Base-by-base conservation (phyloP, 2,888 invertebrate species). In the Chironomus riparius region DNA sequence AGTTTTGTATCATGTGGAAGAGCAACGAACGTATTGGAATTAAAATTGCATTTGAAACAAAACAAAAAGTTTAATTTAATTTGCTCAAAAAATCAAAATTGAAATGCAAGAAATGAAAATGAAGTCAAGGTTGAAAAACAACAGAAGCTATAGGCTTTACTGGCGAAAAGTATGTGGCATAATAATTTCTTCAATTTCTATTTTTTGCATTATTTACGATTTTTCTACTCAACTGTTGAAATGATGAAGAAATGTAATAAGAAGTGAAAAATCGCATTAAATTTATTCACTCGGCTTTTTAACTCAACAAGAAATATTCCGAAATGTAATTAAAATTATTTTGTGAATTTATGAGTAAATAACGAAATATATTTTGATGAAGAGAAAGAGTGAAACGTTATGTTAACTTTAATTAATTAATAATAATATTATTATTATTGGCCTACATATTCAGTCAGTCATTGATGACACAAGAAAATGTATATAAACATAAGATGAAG, bases 111-210 rank as follows among this genome's bases (percentile, higher is more conserved):
- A 65, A 74, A 62, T 50, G 50, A 28, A 56, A 74, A 74, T 74
- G 65, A 24, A 74, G 74, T 74, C 74, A 74, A 74, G 74, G 74
- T 74, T 74, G 74, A 74, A 72, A 50, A 70, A 50, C 21, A 28
- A 72, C 6, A 62, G 62, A 62, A 62, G 24, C 50, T 21, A 18
- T 12, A 22, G 21, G 18, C 13, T 24, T 65, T 65, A 21, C 21
- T 12, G 21, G 65, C 24, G 21, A 65, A 65, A 65, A 65, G 24
- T 24, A 65, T 24, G 65, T 24, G 65, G 24, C 48, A 62, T 38
- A 28, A 22, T 65, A 50, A 71, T 61, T 74, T 68, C 68, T 74
- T 47, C 47, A 74, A 74, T 74, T 74, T 74, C 74, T 74, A 68
- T 47, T 74, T 73, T 38, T 74, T 47, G 24, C 74, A 15, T 62